These are phyloP conservation scores for Scartelaos histophorus DNA, from an alignment of 2,113 vertebrate genomes.

Conservation along the genomic window DNA sequence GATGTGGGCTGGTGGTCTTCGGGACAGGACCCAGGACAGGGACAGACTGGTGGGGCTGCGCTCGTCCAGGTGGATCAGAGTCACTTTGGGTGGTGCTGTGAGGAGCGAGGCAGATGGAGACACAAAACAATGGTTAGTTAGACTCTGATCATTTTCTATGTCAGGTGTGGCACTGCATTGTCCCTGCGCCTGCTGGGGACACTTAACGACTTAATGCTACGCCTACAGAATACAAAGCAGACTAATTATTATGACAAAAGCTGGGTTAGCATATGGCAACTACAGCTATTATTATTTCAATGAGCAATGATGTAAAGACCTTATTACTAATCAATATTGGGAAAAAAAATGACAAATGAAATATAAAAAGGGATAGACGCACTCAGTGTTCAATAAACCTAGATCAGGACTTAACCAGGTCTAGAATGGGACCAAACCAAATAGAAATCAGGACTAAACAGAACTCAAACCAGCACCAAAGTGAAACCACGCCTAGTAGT, in stretches of 20 bases:
- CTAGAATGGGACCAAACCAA: too few species aligned
- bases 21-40: conserved; percentile 88
- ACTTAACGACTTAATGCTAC: neutral
- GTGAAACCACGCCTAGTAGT: neutral
- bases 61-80: conserved; percentile 82
- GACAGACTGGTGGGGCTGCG: conserved; percentile 82
- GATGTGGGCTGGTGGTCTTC: conserved; percentile 80
- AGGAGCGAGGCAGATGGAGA: conserved; percentile 24
- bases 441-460: neutral
- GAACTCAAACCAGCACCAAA: neutral
- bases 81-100: conserved; percentile 91
- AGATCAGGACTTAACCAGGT: too few species aligned
- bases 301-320: neutral
- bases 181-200: neutral
- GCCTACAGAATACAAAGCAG: neutral
- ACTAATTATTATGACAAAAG: neutral
- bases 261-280: neutral
- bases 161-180: neutral
- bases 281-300: neutral
- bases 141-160: neutral
- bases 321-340: neutral
- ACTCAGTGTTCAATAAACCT: neutral
- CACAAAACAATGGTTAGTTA: conserved; percentile 62
- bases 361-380: neutral
- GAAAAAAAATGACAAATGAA: neutral